phyloP scores from a whole-genome alignment of 2,113 vertebrate genomes.

The Erythrolamprus reginae region DNA sequence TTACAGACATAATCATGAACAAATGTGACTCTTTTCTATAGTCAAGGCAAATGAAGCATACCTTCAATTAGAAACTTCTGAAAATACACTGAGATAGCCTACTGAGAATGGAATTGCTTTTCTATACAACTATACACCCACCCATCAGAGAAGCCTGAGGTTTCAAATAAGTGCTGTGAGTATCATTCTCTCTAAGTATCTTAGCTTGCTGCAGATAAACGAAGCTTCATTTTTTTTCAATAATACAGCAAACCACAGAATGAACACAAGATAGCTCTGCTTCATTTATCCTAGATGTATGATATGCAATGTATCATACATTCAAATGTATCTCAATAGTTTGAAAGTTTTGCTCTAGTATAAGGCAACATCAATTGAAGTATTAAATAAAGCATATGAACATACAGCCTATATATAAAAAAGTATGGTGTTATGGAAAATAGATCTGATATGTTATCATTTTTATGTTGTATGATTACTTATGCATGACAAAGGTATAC shows the following conservation, averaged over 20 bases:
- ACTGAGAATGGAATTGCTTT: conserved; percentile 80
- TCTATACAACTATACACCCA: conserved; percentile 67
- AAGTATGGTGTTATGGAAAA: not conserved
- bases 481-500: not conserved
- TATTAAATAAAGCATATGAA: not conserved
- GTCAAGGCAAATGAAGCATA: conserved; percentile 74
- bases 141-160: conserved; percentile 56
- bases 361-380: not conserved
- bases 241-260: conserved; percentile 38
- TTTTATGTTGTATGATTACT: not conserved
- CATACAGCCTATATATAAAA: not conserved
- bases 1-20: conserved; percentile 70
- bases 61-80: conserved; percentile 79
- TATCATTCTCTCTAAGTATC: conserved; percentile 56
- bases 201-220: conserved; percentile 50
- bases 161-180: conserved; percentile 57
- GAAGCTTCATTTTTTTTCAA: conserved; percentile 39
- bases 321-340: not conserved
- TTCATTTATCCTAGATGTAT: not conserved
- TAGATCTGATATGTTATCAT: not conserved
- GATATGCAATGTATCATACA: not conserved
- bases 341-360: not conserved
- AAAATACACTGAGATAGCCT: conserved; percentile 72
- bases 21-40: conserved; percentile 68
- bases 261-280: not conserved